phyloP scores from a whole-genome alignment of 35 echinoderm and acorn worm species.

The Anneissia japonica region DNA sequence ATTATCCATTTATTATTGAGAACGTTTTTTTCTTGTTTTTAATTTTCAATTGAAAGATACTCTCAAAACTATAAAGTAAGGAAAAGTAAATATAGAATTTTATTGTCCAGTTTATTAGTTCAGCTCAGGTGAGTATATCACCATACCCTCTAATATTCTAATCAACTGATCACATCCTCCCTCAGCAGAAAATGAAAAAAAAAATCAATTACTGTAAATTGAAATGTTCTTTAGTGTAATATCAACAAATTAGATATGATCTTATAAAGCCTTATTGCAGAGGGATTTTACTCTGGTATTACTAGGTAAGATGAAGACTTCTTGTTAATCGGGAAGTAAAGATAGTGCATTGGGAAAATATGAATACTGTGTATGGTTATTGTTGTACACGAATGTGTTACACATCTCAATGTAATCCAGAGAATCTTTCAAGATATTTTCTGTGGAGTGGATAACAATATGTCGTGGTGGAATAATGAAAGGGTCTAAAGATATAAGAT shows the following conservation, averaged over 20 bases:
- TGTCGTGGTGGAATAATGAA: neutral
- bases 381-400: neutral
- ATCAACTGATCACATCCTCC: neutral
- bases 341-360: neutral
- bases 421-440: neutral
- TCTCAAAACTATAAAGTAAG: no score
- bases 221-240: neutral
- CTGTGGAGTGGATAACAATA: neutral
- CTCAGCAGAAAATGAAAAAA: neutral
- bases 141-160: no score
- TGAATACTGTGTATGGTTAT: neutral
- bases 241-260: neutral
- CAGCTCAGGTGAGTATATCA: no score
- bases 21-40: no score
- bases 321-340: neutral
- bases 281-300: neutral
- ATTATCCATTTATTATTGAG: no score
- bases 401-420: neutral
- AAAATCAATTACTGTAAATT: neutral
- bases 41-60: no score
- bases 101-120: no score
- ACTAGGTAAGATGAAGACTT: neutral
- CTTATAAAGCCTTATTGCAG: neutral
- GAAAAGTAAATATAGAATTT: no score
- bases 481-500: neutral